Evolutionary conservation across 2,797 vertebrate species (phyloP), one percentile per base, ranked within the genome.

Genomic region (Thunnus albacares): DNA sequence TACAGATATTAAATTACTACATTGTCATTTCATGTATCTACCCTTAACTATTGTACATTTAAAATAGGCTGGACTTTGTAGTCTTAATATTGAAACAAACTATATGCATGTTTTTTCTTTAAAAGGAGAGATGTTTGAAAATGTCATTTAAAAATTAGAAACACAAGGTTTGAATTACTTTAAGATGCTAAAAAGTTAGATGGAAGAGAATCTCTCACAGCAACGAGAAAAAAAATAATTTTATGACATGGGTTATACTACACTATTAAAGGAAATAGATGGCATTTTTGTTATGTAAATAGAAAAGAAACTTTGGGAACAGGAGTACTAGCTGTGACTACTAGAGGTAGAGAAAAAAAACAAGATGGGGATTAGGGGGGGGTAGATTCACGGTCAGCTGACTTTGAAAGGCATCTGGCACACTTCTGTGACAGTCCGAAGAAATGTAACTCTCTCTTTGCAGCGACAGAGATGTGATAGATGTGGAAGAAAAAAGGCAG

Each of bases 341-440:
- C 20, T 9, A 5, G 13, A 12, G n/a, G 4, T 14, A 8, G 12
- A 77, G 75, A 26, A 43, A 47, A 75, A 80, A n/a, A 45, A 63
- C 11, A 61, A 24, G 63, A 49, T 5, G 3, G 33, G 18, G 65
- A 75, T 79, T 61, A 66, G 10, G 18, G 17, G 17, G 59, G 41
- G 60, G 45, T 72, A 26, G 47, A 81, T 62, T 75, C 15, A 47
- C 35, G 57, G 80, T 90, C 79, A 93, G 82, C 66, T 87, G 88
- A 89, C 78, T 63, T 70, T 30, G 63, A 79, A 82, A 89, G 89
- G 87, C 84, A 93, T 90, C 65, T 91, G 71, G 64, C 87, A 91
- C 70, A 64, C 38, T 58, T 71, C 55, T 90, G 86, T 67, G 81
- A 91, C 60, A 43, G 70, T 70, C 55, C 66, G 17, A 66, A 84